Evolutionary conservation across 2,797 vertebrate species (phyloP).

Genomic region (Hoplostethus atlanticus): DNA sequence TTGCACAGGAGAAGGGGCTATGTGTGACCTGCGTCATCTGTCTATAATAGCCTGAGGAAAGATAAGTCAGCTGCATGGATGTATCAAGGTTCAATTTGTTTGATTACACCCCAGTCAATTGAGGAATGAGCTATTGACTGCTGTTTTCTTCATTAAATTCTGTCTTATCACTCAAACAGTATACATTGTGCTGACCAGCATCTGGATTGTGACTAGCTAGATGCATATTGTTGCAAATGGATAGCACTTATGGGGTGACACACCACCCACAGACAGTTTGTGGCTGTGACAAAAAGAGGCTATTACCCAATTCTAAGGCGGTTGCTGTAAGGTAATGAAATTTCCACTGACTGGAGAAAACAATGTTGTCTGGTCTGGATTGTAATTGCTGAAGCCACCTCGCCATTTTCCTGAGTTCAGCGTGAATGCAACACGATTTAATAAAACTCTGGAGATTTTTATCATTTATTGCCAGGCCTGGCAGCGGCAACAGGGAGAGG

Average conservation of each 20-base stretch:
- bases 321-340: constrained; percentile 84
- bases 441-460: constrained; percentile 85
- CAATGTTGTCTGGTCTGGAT: constrained; percentile 79
- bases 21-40: constrained; percentile 51
- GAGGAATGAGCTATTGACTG: constrained; percentile 73
- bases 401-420: constrained; percentile 74
- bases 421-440: constrained; percentile 78
- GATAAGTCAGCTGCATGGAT: constrained; percentile 60
- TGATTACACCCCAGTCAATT: constrained; percentile 73
- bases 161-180: constrained; percentile 60
- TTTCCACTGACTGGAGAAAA: constrained; percentile 86
- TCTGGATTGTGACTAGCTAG: constrained; percentile 52
- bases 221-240: constrained; percentile 77
- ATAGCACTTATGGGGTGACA: constrained; percentile 75
- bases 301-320: constrained; percentile 83
- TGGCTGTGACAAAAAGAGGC: constrained; percentile 80
- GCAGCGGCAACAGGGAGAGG: constrained; percentile 66
- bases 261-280: constrained; percentile 69
- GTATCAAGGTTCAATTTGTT: constrained; percentile 73
- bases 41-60: constrained; percentile 66
- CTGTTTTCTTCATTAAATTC: constrained; percentile 57
- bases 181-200: constrained; percentile 72
- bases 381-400: constrained; percentile 81
- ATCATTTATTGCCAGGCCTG: constrained; percentile 80
- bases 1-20: constrained; percentile 34